phyloP scores from a whole-genome alignment of 2,888 invertebrate species.

The Disparrhopalites patrizii region DNA sequence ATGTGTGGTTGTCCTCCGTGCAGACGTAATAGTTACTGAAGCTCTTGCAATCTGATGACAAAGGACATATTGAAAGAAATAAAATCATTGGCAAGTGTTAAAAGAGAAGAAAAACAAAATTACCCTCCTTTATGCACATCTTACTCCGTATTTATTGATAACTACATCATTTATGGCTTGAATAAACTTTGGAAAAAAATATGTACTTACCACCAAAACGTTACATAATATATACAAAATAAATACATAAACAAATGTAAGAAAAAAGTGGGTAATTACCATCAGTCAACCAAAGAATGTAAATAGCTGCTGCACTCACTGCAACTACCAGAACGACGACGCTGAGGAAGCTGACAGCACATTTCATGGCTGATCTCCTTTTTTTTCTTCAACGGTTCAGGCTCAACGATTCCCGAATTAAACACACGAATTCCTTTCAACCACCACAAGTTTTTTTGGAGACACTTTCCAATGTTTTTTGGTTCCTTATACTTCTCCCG shows the following conservation, averaged over 20 bases:
- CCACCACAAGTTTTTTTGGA: no score
- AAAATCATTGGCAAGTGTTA: no score
- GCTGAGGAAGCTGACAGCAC: conserved; percentile 40
- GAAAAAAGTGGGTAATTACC: conserved; percentile 18
- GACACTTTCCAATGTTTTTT: no score
- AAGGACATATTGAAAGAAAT: no score
- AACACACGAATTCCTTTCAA: no score
- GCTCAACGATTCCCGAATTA: no score
- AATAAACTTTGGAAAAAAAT: not conserved
- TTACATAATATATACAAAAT: not conserved
- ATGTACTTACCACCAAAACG: not conserved
- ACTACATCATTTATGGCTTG: no score
- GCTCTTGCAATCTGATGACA: conserved; percentile 1
- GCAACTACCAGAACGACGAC: conserved; percentile 32
- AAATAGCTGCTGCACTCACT: conserved; percentile 31
- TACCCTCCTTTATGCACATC: no score
- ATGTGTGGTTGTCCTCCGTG: conserved; percentile 1
- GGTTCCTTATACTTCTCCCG: no score
- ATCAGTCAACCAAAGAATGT: conserved; percentile 31
- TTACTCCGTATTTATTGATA: no score
- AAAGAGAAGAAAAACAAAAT: no score
- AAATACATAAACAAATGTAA: not conserved
- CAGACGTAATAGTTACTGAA: conserved; percentile 4
- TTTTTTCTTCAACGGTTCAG: no score
- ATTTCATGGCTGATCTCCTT: conserved; percentile 27